Percentiles rank a stretch among this genome's conserved stretches.
Evolutionary conservation across 2,888 invertebrate genomes (phyloP).

Genomic region (Monoplex corrugatus): DNA sequence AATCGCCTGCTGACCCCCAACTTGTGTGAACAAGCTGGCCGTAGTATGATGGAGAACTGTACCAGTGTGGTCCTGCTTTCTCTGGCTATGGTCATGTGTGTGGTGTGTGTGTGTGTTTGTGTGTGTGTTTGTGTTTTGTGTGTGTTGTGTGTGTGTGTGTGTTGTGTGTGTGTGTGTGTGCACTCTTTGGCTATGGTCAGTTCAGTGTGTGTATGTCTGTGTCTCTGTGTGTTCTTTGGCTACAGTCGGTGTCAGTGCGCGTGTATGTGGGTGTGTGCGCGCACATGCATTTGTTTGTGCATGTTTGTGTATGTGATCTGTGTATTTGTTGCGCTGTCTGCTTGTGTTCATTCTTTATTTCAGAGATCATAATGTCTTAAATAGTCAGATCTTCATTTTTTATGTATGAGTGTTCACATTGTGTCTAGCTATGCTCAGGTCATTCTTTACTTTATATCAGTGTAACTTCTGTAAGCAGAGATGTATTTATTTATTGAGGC

Average conservation of each 20-base stretch:
- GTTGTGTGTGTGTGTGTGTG: background rate
- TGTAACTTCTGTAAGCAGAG: too few relatives aligned
- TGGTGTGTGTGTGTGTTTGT: background rate
- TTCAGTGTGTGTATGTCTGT: background rate
- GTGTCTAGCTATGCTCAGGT: too few relatives aligned
- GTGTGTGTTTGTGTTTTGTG: background rate
- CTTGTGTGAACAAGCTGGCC: constrained; percentile 91
- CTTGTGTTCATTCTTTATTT: too few relatives aligned
- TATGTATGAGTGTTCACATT: too few relatives aligned
- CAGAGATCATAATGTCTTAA: too few relatives aligned
- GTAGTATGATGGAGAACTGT: constrained; percentile 94
- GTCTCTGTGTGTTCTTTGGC: background rate
- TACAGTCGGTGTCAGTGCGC: background rate
- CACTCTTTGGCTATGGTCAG: constrained; percentile 89
- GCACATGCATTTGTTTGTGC: background rate
- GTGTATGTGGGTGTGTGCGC: background rate
- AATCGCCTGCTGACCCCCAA: constrained; percentile 82
- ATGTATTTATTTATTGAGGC: too few relatives aligned
- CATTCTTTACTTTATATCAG: too few relatives aligned
- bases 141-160: background rate
- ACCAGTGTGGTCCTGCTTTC: constrained; percentile 91
- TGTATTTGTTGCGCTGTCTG: too few relatives aligned
- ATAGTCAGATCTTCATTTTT: too few relatives aligned
- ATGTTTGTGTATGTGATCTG: background rate
- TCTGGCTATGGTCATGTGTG: constrained; percentile 87